Conservation (phyloP, 2,797 vertebrate genomes). For the Arctocebus calabarensis region DNA sequence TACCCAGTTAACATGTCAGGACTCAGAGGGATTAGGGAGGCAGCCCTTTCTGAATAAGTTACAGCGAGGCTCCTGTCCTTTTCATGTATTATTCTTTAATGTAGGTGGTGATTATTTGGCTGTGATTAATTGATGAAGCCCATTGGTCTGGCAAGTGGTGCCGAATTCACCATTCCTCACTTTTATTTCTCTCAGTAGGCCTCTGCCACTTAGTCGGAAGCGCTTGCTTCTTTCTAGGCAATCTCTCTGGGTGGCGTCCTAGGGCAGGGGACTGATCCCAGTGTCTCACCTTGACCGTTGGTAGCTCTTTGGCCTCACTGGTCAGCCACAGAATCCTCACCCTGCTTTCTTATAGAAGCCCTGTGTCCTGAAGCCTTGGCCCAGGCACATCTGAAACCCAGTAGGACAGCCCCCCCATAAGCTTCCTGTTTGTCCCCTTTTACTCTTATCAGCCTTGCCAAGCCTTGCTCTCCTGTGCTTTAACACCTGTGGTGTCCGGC, state of each 20-base stretch:
- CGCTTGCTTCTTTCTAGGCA: constrained; percentile 77
- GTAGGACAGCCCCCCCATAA: neutral
- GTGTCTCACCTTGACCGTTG: constrained; percentile 72
- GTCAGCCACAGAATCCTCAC: neutral
- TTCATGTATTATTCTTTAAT: constrained; percentile 98
- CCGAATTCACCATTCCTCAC: constrained; percentile 87
- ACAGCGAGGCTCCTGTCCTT: constrained; percentile 92
- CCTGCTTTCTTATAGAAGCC: neutral
- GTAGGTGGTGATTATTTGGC: constrained; percentile 97
- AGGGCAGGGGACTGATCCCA: constrained; percentile 47
- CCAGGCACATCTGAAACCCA: neutral
- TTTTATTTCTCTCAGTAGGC: constrained; percentile 86
- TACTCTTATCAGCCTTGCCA: neutral
- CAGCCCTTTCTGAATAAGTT: constrained; percentile 95
- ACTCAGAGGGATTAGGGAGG: constrained; percentile 95
- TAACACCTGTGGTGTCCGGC: constrained; percentile 84
- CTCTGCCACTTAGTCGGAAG: constrained; percentile 81
- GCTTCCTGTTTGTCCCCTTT: neutral
- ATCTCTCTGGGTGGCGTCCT: constrained; percentile 63
- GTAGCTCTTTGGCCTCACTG: neutral
- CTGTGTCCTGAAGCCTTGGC: accelerated
- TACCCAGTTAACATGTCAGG: constrained; percentile 98
- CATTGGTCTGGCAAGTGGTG: constrained; percentile 91
- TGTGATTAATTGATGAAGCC: constrained; percentile 98
- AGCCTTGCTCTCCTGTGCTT: neutral